A percentile compares a stretch with the other conserved stretches of the same genome.
phyloP scores from a whole-genome alignment of 2,797 vertebrate genomes.

The Setipinna tenuifilis region DNA sequence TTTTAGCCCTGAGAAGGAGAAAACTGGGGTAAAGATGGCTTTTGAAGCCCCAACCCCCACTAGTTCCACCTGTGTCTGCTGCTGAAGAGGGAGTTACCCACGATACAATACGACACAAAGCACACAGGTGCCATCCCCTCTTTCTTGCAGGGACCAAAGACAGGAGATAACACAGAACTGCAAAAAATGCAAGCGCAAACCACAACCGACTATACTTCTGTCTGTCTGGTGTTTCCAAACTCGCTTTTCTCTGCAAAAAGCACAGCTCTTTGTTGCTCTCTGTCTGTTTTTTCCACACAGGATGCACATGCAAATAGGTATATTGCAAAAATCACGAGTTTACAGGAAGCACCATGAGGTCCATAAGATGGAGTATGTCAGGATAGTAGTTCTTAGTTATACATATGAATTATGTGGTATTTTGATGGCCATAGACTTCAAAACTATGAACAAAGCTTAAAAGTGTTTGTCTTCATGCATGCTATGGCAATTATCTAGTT shows the following conservation, averaged over 20 bases:
- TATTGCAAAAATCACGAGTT: neutral
- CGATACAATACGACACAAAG: neutral
- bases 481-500: no score
- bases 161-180: conserved; percentile 15
- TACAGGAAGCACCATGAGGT: neutral
- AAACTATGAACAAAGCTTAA: neutral
- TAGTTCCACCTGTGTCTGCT: neutral
- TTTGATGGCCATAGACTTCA: neutral
- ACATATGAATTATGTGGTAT: neutral
- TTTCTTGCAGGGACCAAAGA: conserved; percentile 20
- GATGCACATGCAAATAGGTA: conserved; percentile 7
- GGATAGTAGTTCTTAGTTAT: neutral
- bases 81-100: neutral
- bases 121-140: conserved; percentile 32
- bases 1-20: no score
- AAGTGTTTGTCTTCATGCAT: no score
- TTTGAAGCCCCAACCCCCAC: neutral
- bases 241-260: conserved; percentile 22
- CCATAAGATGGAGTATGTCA: neutral
- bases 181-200: conserved; percentile 28
- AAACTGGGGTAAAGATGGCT: neutral
- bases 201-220: conserved; percentile 27
- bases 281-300: conserved; percentile 14
- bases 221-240: conserved; percentile 17
- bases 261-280: neutral